phyloP scores from a whole-genome alignment of 2,888 invertebrate genomes.

The Agrochola litura region DNA sequence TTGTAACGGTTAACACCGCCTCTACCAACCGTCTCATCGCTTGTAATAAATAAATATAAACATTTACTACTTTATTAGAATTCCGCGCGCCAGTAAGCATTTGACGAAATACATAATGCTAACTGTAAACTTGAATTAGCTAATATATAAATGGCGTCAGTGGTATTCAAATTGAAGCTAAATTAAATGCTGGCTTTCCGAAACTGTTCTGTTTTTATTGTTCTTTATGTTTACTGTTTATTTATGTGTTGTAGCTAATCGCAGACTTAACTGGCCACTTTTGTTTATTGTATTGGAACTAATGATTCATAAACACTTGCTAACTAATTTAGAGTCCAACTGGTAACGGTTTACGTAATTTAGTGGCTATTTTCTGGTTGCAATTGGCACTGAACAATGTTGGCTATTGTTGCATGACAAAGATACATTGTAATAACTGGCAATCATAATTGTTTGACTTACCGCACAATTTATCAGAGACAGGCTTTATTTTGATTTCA shows the following conservation, averaged over 20 bases:
- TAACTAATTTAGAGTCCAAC: slow-evolving; percentile 83
- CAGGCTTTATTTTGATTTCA: slow-evolving; percentile 80
- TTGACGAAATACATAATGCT: slow-evolving; percentile 82
- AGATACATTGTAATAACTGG: slow-evolving; percentile 85
- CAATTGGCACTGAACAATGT: slow-evolving; percentile 86
- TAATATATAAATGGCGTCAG: slow-evolving; percentile 69
- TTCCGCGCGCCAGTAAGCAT: slow-evolving; percentile 77
- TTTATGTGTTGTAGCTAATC: slow-evolving; percentile 55
- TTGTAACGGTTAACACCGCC: slow-evolving; percentile 87
- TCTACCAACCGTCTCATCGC: slow-evolving; percentile 76
- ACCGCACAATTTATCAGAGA: slow-evolving; percentile 82
- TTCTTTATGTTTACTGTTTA: slow-evolving; percentile 49
- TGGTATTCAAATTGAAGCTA: slow-evolving; percentile 67
- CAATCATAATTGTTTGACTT: slow-evolving; percentile 86
- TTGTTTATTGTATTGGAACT: slow-evolving; percentile 76
- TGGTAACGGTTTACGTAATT: slow-evolving; percentile 87
- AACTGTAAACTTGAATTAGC: slow-evolving; percentile 79
- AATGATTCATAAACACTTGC: slow-evolving; percentile 87
- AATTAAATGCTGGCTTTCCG: slow-evolving; percentile 72
- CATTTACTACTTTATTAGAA: slow-evolving; percentile 86
- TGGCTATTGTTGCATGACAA: slow-evolving; percentile 86
- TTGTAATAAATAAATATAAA: slow-evolving; percentile 84
- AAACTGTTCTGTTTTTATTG: slow-evolving; percentile 67
- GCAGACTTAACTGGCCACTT: slow-evolving; percentile 64
- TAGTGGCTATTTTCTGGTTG: slow-evolving; percentile 85